A percentile compares a stretch with the other conserved stretches of the same genome.
Conservation (phyloP, 2,888 invertebrate genomes). For the Choreutis nemorana region DNA sequence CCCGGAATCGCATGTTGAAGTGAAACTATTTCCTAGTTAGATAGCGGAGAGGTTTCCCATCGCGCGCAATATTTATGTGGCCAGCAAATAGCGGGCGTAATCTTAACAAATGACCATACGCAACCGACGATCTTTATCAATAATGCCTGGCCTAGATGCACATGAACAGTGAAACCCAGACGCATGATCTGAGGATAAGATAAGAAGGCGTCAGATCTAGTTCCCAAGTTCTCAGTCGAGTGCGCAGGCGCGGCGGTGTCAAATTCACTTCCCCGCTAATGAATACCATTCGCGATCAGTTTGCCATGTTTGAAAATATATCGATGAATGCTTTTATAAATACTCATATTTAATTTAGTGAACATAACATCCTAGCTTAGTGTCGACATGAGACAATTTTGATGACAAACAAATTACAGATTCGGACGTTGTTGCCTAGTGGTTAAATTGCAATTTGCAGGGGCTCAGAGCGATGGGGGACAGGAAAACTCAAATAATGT, state of each 20-base stretch:
- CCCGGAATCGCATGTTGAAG: no score
- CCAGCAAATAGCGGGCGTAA: no score
- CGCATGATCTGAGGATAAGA: no score
- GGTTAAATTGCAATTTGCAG: constrained; percentile 10
- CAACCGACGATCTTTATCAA: no score
- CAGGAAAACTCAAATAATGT: constrained; percentile 13
- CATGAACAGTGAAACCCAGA: no score
- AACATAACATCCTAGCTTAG: background rate
- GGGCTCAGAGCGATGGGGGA: constrained; percentile 3
- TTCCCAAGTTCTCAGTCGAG: constrained; percentile 17
- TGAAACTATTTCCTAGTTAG: no score
- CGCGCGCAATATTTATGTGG: no score
- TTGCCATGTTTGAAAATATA: no score
- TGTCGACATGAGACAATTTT: background rate
- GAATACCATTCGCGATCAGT: constrained; percentile 5
- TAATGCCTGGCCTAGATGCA: no score
- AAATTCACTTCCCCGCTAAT: constrained; percentile 16
- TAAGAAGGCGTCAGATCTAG: background rate
- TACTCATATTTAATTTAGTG: background rate
- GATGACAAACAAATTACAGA: background rate
- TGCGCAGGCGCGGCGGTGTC: constrained; percentile 15
- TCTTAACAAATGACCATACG: no score
- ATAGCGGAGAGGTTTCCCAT: no score
- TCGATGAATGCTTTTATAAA: no score
- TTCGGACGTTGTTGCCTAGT: background rate